Percentiles rank a stretch among this genome's conserved stretches.
Evolutionary conservation across 2,888 invertebrate species (phyloP).

Genomic region (Callyntrura guangdongensis): DNA sequence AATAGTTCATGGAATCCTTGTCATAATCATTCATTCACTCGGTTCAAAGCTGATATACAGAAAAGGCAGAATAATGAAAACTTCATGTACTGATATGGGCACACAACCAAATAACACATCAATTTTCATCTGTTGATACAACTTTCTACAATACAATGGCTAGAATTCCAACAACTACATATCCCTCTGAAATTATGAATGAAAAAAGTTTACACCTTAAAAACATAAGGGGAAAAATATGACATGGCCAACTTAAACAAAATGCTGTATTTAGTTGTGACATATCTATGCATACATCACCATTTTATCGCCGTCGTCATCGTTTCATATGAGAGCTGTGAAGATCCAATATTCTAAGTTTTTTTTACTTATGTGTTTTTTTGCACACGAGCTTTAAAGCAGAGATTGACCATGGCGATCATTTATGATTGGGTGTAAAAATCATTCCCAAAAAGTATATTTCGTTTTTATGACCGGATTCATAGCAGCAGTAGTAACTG

Average conservation of each 20-base stretch:
- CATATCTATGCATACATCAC: background rate
- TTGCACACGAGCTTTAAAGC: background rate
- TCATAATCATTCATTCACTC: background rate
- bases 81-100: slow-evolving; percentile 28
- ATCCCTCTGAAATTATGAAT: slow-evolving; percentile 28
- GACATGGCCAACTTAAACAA: background rate
- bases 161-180: background rate
- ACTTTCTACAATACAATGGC: background rate
- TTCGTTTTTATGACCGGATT: slow-evolving; percentile 43
- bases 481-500: slow-evolving; percentile 9
- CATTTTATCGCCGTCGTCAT: no score
- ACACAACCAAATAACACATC: background rate
- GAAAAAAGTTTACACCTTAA: slow-evolving; percentile 25
- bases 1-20: slow-evolving; percentile 42
- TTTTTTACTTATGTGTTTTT: no score
- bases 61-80: slow-evolving; percentile 30
- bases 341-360: no score
- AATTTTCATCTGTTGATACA: no score
- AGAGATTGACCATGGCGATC: background rate
- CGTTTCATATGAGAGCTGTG: no score
- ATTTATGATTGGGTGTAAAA: slow-evolving; percentile 38
- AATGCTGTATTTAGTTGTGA: background rate
- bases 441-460: slow-evolving; percentile 8
- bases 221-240: slow-evolving; percentile 8
- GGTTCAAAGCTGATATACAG: slow-evolving; percentile 4